Base-by-base conservation (phyloP, 2,888 invertebrate genomes). In the Deroplatys truncata region DNA sequence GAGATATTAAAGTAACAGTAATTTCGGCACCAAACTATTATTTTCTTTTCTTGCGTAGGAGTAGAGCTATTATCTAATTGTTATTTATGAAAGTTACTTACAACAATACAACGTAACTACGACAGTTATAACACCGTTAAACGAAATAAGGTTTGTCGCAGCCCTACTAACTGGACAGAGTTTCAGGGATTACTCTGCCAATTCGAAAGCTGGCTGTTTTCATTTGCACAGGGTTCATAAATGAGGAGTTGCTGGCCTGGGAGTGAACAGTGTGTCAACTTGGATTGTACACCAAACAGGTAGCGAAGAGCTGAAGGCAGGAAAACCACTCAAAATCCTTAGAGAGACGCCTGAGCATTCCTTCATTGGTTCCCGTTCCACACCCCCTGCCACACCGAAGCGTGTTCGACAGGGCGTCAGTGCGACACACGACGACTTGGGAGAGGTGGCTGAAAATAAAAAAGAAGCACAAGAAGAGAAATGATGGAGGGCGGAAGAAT, bases 341-440 rank as follows among this genome's bases (percentile, higher is more conserved):
- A 72, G 56, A 72, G 82, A 35, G 31, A 82, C 87, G 82, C 82
- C 35, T 83, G 87, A 87, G 56, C 87, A 87, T 83, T 87, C 87
- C 82, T 82, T 87, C 87, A 87, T 56, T 83, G 87, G 82, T 28
- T 49, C n/a, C 28, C 49, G 3, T 13, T 43, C 28, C 29, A 43
- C 85, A 85, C 43, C 49, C 85, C 56, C 56, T 72, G 25, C 56
- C 56, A 72, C 56, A 72, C 20, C 25, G 56, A 25, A 72, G 56
- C 56, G 56, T 72, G 56, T 72, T 72, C 56, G 56, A 72, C 56
- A 72, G 56, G 56, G 56, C 56, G 56, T 72, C 56, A 72, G 56
- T 72, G 56, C 56, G 56, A 72, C 56, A 72, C 56, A 72, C 56
- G 56, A 72, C 56, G 20, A 72, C 56, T 72, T 72, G 56, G 56